Evolutionary conservation across 2,797 vertebrate species (phyloP), one percentile per base, ranked within the genome.

Genomic region (Propithecus deckenii): DNA sequence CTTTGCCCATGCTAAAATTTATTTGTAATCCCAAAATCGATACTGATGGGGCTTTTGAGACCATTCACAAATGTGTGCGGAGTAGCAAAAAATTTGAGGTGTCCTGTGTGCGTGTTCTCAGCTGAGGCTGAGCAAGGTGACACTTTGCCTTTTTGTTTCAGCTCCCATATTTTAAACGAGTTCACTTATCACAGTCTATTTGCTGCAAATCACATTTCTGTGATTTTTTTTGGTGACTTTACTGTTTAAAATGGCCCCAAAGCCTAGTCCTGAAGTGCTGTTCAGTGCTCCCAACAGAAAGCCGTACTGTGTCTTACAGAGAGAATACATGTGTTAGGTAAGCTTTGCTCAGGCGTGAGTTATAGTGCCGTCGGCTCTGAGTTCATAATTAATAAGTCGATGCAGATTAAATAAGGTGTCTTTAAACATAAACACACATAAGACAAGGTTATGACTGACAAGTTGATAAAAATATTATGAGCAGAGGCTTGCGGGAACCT

Each of bases 281-380:
- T 61, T 17, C 50, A 17, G 32, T 71, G 63, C 52, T 46, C 59
- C 41, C 43, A 86, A 92, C 15, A 83, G 72, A 57, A 61, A 22
- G 4, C 52, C 11, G 1, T 41, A 3, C 35, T 48, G 9, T 28
- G 46, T 32, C 35, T 79, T 46, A 32, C 3, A 18, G 52, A 94
- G 67, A 61, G 71, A 43, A 20, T 28, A 6, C 0, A 0, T 0
- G 0, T 50, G n/a, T 63, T 46, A n/a, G 76, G 14, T 8, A 23
- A 65, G 61, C 41, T 30, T 38, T 61, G 28, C 18, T 83, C 43
- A 14, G 11, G 32, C 2, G 8, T 65, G 57, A 48, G 48, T 76
- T 76, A 35, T 12, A 13, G 18, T 52, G 46, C 48, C 11, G 18
- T 20, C 6, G 9, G 75, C 48, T 50, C 48, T 50, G 18, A 50